phyloP scores from a whole-genome alignment of 2,113 vertebrate species.

The Rhinopomastus cyanomelas region DNA sequence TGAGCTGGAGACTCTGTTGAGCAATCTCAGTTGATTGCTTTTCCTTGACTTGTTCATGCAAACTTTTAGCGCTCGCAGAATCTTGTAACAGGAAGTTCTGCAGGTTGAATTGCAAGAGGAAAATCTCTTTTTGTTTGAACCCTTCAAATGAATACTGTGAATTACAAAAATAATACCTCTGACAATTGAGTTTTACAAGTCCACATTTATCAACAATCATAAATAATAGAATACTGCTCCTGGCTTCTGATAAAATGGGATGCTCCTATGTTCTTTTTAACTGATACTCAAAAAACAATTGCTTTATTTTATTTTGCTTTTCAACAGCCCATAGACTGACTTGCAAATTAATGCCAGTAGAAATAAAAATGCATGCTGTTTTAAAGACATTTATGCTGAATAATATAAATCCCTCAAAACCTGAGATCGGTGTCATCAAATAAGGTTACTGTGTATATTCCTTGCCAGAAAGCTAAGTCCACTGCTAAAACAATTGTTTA shows the following conservation, averaged over 20 bases:
- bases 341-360: not conserved
- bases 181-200: not conserved
- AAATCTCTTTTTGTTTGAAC: not conserved
- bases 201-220: not conserved
- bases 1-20: not conserved
- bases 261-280: not conserved
- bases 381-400: not conserved
- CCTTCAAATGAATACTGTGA: not conserved
- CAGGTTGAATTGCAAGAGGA: not conserved
- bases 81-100: not conserved
- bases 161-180: not conserved
- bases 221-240: not conserved
- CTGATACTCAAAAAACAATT: not conserved
- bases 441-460: not conserved
- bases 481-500: not conserved
- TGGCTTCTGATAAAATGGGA: not conserved
- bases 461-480: not conserved
- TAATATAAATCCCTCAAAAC: not conserved
- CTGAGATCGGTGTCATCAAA: not conserved
- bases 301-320: conserved; percentile 3
- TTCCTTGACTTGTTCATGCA: not conserved
- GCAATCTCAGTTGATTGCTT: not conserved
- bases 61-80: not conserved
- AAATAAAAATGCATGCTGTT: not conserved
- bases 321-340: not conserved